Evolutionary conservation across 2,113 vertebrate species (phyloP).

Genomic region (Hyaena hyaena): DNA sequence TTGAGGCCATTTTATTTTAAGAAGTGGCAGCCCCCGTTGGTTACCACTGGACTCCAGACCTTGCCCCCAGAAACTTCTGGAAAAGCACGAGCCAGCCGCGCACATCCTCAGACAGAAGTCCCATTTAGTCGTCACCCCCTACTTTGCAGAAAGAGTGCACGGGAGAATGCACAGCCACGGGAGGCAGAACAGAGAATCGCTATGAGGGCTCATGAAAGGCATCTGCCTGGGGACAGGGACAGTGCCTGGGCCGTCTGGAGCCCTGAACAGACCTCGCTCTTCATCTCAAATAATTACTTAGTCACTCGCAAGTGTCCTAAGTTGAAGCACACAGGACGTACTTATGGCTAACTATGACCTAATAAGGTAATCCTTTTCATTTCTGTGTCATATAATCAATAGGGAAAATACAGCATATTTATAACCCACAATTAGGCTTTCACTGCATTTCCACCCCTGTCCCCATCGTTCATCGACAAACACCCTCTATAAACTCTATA

Average conservation of each 20-base stretch:
- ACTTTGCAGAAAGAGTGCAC: neutral
- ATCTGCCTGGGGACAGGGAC: neutral
- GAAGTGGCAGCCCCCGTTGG: neutral
- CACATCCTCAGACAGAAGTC: neutral
- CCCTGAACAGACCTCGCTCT: neutral
- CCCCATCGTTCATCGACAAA: neutral
- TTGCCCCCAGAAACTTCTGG: neutral
- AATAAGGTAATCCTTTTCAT: constrained; percentile 61
- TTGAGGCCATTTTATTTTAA: constrained; percentile 7
- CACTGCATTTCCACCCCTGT: neutral
- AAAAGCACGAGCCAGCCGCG: neutral
- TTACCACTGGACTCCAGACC: neutral
- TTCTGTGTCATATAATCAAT: constrained; percentile 49
- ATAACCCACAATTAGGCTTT: constrained; percentile 64
- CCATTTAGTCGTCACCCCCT: neutral
- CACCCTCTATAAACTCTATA: neutral
- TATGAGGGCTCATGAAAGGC: neutral
- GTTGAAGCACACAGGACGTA: neutral
- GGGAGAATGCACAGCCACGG: neutral
- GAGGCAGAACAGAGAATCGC: neutral
- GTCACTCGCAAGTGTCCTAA: neutral
- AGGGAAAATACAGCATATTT: constrained; percentile 58
- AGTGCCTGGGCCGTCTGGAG: neutral
- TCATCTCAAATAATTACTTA: constrained; percentile 18
- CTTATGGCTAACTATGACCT: constrained; percentile 53